Evolutionary conservation across 1,140 invertebrate genomes (phyloP).

Genomic region (Neodiprion virginianus): DNA sequence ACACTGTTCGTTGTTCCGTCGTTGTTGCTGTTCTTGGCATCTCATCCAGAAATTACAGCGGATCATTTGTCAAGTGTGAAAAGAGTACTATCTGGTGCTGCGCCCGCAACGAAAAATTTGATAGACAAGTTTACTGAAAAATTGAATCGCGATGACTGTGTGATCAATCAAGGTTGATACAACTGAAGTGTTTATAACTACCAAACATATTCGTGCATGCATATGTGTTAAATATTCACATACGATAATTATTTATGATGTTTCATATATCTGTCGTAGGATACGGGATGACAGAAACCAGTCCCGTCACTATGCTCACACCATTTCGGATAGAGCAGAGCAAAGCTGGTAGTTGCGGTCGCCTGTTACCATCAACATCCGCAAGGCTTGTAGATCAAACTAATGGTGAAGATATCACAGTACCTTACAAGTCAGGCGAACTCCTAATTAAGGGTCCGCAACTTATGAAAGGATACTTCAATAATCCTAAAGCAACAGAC

Average conservation of each 20-base stretch:
- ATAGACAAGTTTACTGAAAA: conserved; percentile 70
- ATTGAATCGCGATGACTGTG: conserved; percentile 60
- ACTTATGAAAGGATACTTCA: conserved; percentile 75
- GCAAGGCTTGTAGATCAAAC: conserved; percentile 68
- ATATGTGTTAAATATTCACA: not conserved
- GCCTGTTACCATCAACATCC: conserved; percentile 70
- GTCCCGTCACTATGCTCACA: conserved; percentile 67
- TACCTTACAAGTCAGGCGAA: conserved; percentile 70
- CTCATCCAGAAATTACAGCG: conserved; percentile 67
- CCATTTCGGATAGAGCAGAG: conserved; percentile 63
- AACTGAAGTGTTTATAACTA: conserved; percentile 11
- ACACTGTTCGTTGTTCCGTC: conserved; percentile 73
- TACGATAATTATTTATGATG: conserved; percentile 7
- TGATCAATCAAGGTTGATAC: conserved; percentile 64
- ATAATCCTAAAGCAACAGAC: conserved; percentile 69
- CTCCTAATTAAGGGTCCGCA: conserved; percentile 74
- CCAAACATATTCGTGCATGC: conserved; percentile 8
- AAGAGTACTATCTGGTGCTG: conserved; percentile 69
- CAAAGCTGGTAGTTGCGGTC: conserved; percentile 73
- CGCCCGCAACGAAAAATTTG: conserved; percentile 69
- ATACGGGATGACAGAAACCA: conserved; percentile 75
- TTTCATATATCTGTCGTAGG: conserved; percentile 51
- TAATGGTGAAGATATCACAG: conserved; percentile 59
- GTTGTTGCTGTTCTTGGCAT: conserved; percentile 70
- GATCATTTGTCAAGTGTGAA: conserved; percentile 67